Evolutionary conservation across 1,140 invertebrate genomes (phyloP), one percentile per base, ranked within the genome.

Genomic region (Eurytemora carolleeae): DNA sequence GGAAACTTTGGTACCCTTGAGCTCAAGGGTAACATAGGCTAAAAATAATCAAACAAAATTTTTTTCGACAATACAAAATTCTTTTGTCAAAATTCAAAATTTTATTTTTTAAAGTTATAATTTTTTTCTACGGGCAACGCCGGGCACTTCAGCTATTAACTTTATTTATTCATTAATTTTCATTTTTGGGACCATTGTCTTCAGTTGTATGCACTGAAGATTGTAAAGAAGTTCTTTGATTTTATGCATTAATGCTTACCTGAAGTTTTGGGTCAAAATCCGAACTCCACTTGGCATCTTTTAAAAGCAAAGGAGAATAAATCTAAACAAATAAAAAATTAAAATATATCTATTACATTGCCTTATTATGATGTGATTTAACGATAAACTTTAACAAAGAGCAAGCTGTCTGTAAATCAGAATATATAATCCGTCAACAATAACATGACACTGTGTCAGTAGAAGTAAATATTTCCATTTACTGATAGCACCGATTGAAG

Each of bases 241-340:
- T 58, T 21, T 20, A 20, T 15, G 31, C 24, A 63, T 54, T 17
- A 59, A 24, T 55, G 53, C 31, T 31, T 63, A 69, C 71, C 66
- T 78, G 76, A 17, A 78, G 67, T 64, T 77, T 78, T 17, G 77
- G 76, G 66, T 78, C 75, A 63, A 77, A 66, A 24, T 67, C 70
- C 18, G 68, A 64, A 60, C 72, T 75, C 71, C 75, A 76, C 64
- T 73, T 72, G n/a, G 73, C 71, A 69, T 76, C 72, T 67, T 71
- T 53, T 20, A 59, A 53, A 53, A 22, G 59, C 52, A 63, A 62
- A 21, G 57, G 52, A 18, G 21, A 58, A 61, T 63, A 58, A 16
- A 23, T 19, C 31, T 44, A 44, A 44, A 44, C 7, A 12, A 44
- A 44, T 44, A 44, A 44, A 44, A n/a, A 44, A 12, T 44, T 44